These are phyloP conservation scores for Pseudomyrmex flavicornis DNA, from an alignment of 1,140 invertebrate genomes.

Conservation along the genomic window DNA sequence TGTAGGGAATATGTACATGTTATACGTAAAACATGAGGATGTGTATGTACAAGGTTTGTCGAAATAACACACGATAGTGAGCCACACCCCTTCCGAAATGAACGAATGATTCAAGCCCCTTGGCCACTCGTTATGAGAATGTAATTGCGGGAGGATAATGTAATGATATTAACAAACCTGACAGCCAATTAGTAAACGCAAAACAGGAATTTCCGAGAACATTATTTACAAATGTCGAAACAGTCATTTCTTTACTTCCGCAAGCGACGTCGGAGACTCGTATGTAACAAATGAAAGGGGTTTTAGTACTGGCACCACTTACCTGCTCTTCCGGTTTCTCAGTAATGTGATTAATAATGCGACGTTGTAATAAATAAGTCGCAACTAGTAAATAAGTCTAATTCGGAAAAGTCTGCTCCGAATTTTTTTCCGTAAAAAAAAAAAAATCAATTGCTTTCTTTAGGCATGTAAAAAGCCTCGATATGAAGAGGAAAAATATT, in stretches of 20 bases:
- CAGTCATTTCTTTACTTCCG: conserved; percentile 43
- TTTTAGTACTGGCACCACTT: conserved; percentile 70
- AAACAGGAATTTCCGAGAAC: conserved; percentile 48
- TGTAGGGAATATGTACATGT: conserved; percentile 63
- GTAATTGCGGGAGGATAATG: conserved; percentile 60
- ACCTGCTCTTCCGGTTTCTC: conserved; percentile 64
- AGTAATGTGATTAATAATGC: conserved; percentile 53
- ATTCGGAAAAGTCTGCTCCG: not conserved
- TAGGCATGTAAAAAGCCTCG: conserved; percentile 3
- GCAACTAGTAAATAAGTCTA: conserved; percentile 1
- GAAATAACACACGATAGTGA: conserved; percentile 68
- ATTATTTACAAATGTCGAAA: conserved; percentile 71
- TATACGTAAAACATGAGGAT: conserved; percentile 55
- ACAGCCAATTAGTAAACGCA: conserved; percentile 81
- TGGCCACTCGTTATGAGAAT: conserved; percentile 46
- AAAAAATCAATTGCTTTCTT: not conserved
- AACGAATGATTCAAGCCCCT: conserved; percentile 69
- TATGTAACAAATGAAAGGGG: conserved; percentile 43
- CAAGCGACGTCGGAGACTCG: conserved; percentile 62
- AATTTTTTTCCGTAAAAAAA: not conserved
- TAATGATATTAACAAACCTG: conserved; percentile 78
- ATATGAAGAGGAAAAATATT: conserved; percentile 13
- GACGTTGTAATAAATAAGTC: conserved; percentile 39
- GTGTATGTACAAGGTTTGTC: conserved; percentile 67
- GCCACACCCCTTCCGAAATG: conserved; percentile 74